Percentiles rank a stretch among this genome's conserved stretches.
These are phyloP conservation scores for Falcunculus frontatus DNA, from an alignment of 2,113 vertebrate genomes.

Conservation along the genomic window DNA sequence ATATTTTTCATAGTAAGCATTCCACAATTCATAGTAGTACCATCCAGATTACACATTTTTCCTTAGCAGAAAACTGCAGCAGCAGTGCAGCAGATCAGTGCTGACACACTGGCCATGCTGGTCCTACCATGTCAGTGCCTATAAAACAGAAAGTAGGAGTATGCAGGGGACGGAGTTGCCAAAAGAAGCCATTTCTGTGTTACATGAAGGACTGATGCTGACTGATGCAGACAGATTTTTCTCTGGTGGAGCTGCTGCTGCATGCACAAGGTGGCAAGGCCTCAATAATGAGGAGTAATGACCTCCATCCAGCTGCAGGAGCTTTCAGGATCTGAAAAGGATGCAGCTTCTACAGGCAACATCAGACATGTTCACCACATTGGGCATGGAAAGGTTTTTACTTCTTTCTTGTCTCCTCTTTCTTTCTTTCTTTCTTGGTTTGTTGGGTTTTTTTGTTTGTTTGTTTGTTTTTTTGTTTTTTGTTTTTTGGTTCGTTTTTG, in stretches of 20 bases:
- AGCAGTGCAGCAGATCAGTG: too few relatives aligned
- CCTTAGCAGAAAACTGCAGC: background rate
- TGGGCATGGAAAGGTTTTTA: background rate
- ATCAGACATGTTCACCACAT: fast-evolving
- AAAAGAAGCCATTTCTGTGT: background rate
- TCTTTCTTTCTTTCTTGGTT: too few relatives aligned
- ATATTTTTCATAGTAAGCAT: background rate
- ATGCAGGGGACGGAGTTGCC: background rate
- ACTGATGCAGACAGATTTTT: background rate
- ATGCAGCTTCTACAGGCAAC: background rate
- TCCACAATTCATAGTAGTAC: background rate
- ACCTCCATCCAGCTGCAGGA: background rate
- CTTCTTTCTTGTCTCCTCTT: background rate
- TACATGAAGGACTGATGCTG: background rate
- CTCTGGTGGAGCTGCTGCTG: background rate
- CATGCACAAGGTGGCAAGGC: fast-evolving
- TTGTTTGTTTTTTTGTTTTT: too few relatives aligned
- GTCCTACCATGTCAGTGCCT: background rate
- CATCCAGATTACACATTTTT: background rate
- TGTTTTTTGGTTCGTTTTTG: too few relatives aligned
- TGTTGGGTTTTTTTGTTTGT: too few relatives aligned
- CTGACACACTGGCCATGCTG: background rate
- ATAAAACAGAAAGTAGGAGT: background rate
- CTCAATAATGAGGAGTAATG: background rate
- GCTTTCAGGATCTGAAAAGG: background rate